Percentiles rank a stretch among this genome's conserved stretches.
phyloP scores from a whole-genome alignment of 2,797 vertebrate genomes.

The Scolopax bukidnonensis region DNA sequence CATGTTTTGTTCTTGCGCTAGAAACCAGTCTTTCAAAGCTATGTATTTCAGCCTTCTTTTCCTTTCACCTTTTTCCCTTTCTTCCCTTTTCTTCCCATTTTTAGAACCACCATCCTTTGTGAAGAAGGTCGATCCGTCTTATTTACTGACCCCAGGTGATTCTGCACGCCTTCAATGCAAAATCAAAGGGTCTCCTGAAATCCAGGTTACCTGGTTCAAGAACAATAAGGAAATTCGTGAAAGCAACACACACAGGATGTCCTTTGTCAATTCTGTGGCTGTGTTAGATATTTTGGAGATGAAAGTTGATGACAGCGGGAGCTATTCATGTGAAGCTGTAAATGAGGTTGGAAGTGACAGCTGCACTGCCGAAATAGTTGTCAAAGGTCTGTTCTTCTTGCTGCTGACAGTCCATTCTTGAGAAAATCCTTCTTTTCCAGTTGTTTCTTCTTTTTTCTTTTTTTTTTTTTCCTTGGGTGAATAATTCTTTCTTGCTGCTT shows the following conservation, averaged over 20 bases:
- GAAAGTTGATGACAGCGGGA: slow-evolving; percentile 90
- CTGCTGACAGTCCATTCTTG: background rate
- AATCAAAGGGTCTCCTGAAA: slow-evolving; percentile 93
- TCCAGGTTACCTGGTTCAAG: slow-evolving; percentile 94
- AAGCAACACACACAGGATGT: slow-evolving; percentile 87
- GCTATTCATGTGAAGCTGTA: slow-evolving; percentile 92
- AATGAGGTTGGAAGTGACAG: slow-evolving; percentile 94
- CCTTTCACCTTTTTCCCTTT: background rate
- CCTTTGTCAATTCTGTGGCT: slow-evolving; percentile 86
- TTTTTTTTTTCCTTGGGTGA: background rate
- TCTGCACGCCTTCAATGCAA: slow-evolving; percentile 90
- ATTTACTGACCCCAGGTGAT: slow-evolving; percentile 93
- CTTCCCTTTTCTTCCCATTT: slow-evolving; percentile 42
- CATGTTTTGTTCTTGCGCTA: background rate
- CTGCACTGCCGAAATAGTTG: slow-evolving; percentile 87
- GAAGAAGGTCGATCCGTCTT: slow-evolving; percentile 94
- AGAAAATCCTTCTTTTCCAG: background rate
- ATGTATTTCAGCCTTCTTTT: slow-evolving; percentile 42
- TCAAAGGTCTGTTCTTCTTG: slow-evolving; percentile 91
- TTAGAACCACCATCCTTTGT: slow-evolving; percentile 93
- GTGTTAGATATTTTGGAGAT: slow-evolving; percentile 87
- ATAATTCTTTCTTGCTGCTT: slow-evolving; percentile 66
- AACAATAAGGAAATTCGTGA: slow-evolving; percentile 91
- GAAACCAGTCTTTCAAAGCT: slow-evolving; percentile 1
- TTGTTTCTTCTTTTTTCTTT: background rate